These are phyloP conservation scores for Coronaproctus castanopsis DNA, from an alignment of 2,888 invertebrate genomes.

Conservation along the genomic window DNA sequence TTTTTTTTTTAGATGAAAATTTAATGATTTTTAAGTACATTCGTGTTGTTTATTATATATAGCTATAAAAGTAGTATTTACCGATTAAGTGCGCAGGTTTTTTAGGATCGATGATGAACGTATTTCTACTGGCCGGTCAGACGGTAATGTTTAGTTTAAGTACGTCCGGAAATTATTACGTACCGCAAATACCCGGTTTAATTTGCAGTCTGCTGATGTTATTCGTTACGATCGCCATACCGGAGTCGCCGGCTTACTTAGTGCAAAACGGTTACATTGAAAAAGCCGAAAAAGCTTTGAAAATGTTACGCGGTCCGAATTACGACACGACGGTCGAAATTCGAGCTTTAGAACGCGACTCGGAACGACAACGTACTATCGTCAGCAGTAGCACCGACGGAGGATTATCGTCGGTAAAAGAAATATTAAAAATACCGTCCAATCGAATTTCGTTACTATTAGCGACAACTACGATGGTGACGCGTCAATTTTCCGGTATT, in stretches of 20 bases:
- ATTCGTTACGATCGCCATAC: neutral
- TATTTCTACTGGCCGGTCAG: neutral
- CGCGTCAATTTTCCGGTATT: neutral
- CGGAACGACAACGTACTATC: neutral
- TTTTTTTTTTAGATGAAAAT: too few relatives aligned
- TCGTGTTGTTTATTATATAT: too few relatives aligned
- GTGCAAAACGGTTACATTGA: neutral
- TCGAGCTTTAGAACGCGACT: neutral
- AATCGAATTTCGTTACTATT: neutral
- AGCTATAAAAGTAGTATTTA: too few relatives aligned
- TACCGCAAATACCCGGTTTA: neutral
- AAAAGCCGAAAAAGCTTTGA: neutral
- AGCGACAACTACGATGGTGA: neutral
- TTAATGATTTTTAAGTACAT: too few relatives aligned
- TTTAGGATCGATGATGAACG: neutral
- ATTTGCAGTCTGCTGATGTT: neutral
- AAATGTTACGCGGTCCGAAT: neutral
- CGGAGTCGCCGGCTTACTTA: neutral
- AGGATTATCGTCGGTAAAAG: too few relatives aligned
- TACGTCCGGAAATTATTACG: neutral
- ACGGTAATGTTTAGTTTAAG: neutral
- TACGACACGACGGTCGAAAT: neutral
- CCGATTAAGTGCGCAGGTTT: neutral
- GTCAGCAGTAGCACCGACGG: too few relatives aligned
- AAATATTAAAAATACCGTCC: too few relatives aligned